phyloP scores from a whole-genome alignment of 2,797 vertebrate genomes.

The Threskiornis aethiopicus region DNA sequence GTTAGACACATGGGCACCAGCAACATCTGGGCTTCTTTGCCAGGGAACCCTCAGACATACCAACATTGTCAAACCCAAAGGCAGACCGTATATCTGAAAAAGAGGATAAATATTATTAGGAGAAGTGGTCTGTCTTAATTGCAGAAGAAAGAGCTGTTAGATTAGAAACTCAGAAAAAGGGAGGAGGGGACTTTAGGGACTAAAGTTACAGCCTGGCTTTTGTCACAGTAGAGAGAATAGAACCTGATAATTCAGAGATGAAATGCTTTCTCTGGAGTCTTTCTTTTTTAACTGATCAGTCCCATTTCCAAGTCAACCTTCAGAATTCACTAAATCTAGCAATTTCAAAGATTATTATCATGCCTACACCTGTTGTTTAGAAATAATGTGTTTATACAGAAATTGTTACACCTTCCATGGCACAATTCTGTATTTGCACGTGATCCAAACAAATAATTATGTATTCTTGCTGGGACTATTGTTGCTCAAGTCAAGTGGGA shows the following conservation, averaged over 20 bases:
- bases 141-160: neutral
- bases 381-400: neutral
- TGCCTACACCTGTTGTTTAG: neutral
- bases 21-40: neutral
- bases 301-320: neutral
- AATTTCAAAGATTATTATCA: neutral
- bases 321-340: neutral
- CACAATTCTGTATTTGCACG: neutral
- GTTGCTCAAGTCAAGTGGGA: neutral
- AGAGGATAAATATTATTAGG: neutral
- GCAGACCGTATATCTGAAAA: neutral
- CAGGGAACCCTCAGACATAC: neutral
- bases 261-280: neutral
- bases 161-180: neutral
- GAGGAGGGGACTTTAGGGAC: neutral
- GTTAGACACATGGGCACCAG: neutral
- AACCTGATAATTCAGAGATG: neutral
- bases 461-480: neutral
- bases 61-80: neutral
- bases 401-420: neutral
- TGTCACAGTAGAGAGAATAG: neutral
- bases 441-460: neutral
- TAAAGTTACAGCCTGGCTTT: neutral
- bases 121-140: neutral
- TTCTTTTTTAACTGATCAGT: neutral